Percentiles rank a stretch among this genome's conserved stretches.
These are phyloP conservation scores for Poecilia wingei DNA, from an alignment of 2,797 vertebrate species.

Conservation along the genomic window DNA sequence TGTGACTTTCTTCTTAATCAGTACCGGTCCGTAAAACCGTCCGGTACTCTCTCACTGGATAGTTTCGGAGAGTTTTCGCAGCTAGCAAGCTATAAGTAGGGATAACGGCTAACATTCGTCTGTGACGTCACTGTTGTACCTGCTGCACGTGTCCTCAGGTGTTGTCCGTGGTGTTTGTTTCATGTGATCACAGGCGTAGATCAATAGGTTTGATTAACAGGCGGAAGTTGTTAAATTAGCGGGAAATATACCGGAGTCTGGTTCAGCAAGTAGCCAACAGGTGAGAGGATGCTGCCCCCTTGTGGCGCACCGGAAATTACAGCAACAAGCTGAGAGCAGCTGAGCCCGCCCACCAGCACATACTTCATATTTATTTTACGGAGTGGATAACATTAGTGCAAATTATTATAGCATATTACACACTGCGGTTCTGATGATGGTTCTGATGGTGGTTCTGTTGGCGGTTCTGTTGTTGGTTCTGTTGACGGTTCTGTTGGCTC, in stretches of 20 bases:
- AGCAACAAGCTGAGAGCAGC: not conserved
- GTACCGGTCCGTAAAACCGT: not conserved
- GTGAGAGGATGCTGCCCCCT: not conserved
- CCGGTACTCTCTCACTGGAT: not conserved
- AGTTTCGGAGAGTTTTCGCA: not conserved
- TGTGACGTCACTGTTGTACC: not conserved
- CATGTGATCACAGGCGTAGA: no score
- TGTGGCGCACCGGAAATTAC: not conserved
- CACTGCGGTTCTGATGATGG: no score
- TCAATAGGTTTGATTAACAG: not conserved
- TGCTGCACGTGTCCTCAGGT: constrained; percentile 5
- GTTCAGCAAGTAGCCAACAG: not conserved
- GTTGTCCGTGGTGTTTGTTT: not conserved
- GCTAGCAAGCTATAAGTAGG: not conserved
- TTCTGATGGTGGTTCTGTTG: no score
- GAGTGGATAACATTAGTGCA: not conserved
- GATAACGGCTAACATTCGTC: not conserved
- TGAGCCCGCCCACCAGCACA: not conserved
- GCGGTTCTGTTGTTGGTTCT: not conserved
- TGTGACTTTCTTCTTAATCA: not conserved
- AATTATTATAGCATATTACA: not conserved
- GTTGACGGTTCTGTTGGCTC: no score
- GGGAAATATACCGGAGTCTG: not conserved
- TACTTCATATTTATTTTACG: not conserved
- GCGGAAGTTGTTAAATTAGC: constrained; percentile 1